Evolutionary conservation across 2,888 invertebrate genomes (phyloP), one percentile per base, ranked within the genome.

Genomic region (Itoplectis maculator): DNA sequence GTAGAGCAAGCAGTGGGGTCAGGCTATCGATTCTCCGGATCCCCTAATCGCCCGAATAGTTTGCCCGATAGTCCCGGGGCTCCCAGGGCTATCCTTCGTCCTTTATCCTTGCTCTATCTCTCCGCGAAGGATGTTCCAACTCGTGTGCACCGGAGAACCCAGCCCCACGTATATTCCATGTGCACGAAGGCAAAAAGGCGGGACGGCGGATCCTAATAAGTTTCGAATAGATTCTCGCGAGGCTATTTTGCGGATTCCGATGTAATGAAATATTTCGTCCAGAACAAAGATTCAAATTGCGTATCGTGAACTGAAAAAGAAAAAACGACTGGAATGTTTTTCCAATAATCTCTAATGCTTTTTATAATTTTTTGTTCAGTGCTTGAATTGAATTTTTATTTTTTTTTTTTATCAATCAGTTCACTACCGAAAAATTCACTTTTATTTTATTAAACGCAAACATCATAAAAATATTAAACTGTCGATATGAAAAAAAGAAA

Each of bases 1-100:
- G 42, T 11, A 45, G 45, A 45, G n/a, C 7, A 45, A 65, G 65
- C 65, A 13, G 45, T 45, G 45, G 18, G 45, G 73, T 73, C 59
- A 47, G 63, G 74, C 69, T 77, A 82, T 79, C 82, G 82, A 82
- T 82, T 76, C 59, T n/a, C 54, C 65, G 59, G 59, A 80, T 79
- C 54, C 82, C 68, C 75, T 82, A 76, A 80, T 82, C 82, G 72
- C 45, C 70, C 68, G 63, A 77, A 80, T 80, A 79, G 82, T 80
- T 82, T 79, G 59, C 61, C 66, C 51, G 79, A 79, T 77, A 78
- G 78, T 78, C 40, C 63, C 63, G 40, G 51, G 74, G 74, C 78
- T 70, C 63, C 65, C 78, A 59, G 74, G 74, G 65, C 68, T 73
- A 81, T 81, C 72, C 72, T 63, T 66, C 72, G 76, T 76, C 77